phyloP scores from a whole-genome alignment of 2,888 invertebrate species.

The Cephalotes varians region DNA sequence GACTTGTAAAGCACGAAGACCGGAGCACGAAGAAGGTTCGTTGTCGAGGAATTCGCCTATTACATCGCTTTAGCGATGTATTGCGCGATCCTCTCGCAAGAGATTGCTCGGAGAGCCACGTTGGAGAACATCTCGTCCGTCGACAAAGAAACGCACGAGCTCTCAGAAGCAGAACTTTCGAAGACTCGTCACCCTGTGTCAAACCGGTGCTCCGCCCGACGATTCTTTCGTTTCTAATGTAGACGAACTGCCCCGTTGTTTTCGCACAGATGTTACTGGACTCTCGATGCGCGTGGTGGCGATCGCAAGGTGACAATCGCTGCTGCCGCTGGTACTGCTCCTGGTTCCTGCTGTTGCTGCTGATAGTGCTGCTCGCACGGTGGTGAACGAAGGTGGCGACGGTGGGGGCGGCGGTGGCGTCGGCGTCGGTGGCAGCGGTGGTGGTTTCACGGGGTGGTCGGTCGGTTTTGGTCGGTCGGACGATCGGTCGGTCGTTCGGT shows the following conservation, averaged over 20 bases:
- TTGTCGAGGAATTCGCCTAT: constrained; percentile 19
- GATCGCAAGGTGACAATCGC: constrained; percentile 58
- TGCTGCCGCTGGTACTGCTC: constrained; percentile 60
- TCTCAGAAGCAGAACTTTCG: constrained; percentile 19
- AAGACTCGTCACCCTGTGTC: neutral
- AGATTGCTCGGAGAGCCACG: neutral
- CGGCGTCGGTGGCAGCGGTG: constrained; percentile 54
- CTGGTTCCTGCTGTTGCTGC: constrained; percentile 56
- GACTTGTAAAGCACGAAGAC: constrained; percentile 46
- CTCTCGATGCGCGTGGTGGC: constrained; percentile 35
- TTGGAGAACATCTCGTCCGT: neutral
- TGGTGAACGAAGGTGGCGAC: constrained; percentile 48
- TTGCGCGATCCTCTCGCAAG: constrained; percentile 10
- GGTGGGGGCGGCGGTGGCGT: constrained; percentile 55
- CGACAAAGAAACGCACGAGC: constrained; percentile 21
- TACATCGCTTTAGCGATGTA: constrained; percentile 31
- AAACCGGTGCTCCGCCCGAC: neutral
- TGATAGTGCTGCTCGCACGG: constrained; percentile 57
- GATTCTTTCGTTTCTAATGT: neutral
- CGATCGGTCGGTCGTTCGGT: constrained; percentile 73
- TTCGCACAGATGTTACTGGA: constrained; percentile 28
- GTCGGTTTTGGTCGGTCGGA: constrained; percentile 65
- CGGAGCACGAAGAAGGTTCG: constrained; percentile 32
- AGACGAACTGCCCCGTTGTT: neutral
- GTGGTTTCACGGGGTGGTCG: constrained; percentile 62